phyloP scores from a whole-genome alignment of 92 coral and sea anemone genomes.

The Blastomussa wellsi region DNA sequence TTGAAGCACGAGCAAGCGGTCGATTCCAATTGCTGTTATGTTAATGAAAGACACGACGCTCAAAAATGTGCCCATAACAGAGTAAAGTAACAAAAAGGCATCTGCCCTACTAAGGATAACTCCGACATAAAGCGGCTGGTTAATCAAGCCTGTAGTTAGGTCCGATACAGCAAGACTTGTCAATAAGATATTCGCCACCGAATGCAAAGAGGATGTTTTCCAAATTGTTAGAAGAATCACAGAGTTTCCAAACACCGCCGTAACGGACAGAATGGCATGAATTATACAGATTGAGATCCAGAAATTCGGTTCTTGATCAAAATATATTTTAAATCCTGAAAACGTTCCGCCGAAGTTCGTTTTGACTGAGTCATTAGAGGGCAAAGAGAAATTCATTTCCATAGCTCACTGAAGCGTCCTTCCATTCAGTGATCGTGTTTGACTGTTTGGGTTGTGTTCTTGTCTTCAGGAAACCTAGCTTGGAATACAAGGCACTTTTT shows the following conservation, averaged over 20 bases:
- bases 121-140: background rate
- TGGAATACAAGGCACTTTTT: background rate
- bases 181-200: background rate
- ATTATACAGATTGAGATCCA: background rate
- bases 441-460: background rate
- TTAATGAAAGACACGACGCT: background rate
- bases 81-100: background rate
- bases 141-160: background rate
- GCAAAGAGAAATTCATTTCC: background rate
- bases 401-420: background rate
- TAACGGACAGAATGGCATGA: background rate
- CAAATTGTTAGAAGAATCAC: background rate
- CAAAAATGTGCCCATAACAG: background rate
- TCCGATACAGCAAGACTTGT: background rate
- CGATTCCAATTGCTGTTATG: background rate
- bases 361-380: background rate
- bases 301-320: background rate
- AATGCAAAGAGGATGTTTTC: background rate
- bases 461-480: background rate
- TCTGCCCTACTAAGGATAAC: background rate
- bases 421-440: background rate
- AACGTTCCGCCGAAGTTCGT: background rate
- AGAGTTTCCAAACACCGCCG: background rate
- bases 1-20: background rate
- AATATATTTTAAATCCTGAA: background rate